Evolutionary conservation across 2,888 invertebrate species (phyloP), one percentile per base, ranked within the genome.

Genomic region (Oxycera nigricornis): DNA sequence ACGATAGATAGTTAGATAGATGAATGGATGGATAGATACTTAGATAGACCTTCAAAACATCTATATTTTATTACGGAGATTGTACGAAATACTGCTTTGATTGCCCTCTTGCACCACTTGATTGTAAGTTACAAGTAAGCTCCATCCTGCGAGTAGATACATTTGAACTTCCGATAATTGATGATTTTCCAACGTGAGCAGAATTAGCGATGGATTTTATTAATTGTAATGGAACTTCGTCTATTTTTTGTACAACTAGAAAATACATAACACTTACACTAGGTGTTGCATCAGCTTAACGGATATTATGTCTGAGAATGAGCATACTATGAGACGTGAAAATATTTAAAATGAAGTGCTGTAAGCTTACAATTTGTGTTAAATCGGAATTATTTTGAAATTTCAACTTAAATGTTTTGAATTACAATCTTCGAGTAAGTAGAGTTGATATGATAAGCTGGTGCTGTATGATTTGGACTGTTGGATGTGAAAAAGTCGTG

Each of bases 81-180:
- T 59, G n/a, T 59, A 22, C 24, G 59, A 59, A 59, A 59, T 28
- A 24, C 22, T 59, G 11, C 17, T 24, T 59, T 59, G 59, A 59
- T 59, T 59, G 22, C 35, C 3, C 11, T 55, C 22, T 20, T 14
- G 46, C n/a, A n/a, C n/a, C n/a, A n/a, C n/a, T n/a, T n/a, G n/a
- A n/a, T n/a, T n/a, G n/a, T n/a, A n/a, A n/a, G n/a, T n/a, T n/a
- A n/a, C n/a, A n/a, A n/a, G n/a, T n/a, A n/a, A 2, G 52, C 22
- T 55, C 24, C 52, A 55, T 7, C n/a, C n/a, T 46, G 46, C 46
- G 3, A 24, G 22, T 17, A 55, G n/a, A n/a, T n/a, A n/a, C n/a
- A 20, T 55, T 55, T 55, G 24, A 3, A 24, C 9, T 55, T 3
- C 24, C 22, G 24, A 22, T 7, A 55, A 55, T 55, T 20, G 52